Conservation (phyloP, 2,113 vertebrate genomes). For the Toxostoma redivivum region DNA sequence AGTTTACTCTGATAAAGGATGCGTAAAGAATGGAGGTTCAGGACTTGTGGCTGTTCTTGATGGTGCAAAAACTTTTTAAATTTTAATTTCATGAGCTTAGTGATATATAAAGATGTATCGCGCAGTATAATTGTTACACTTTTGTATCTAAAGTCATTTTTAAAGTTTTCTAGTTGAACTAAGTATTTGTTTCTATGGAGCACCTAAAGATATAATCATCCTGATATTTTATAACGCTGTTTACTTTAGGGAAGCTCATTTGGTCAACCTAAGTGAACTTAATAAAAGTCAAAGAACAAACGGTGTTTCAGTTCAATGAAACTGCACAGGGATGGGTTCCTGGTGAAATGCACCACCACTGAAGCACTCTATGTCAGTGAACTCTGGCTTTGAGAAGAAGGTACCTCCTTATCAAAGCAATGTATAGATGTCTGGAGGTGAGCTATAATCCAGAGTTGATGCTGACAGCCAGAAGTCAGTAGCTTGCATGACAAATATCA, state of each 20-base stretch:
- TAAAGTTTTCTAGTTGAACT: slow-evolving; percentile 71
- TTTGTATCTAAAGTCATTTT: slow-evolving; percentile 71
- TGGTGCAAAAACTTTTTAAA: slow-evolving; percentile 55
- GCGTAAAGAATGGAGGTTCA: slow-evolving; percentile 54
- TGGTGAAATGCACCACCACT: not conserved
- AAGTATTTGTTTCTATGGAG: slow-evolving; percentile 67
- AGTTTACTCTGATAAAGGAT: slow-evolving; percentile 71
- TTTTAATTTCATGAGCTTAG: slow-evolving; percentile 61
- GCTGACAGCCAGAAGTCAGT: not conserved
- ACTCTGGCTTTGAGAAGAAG: not conserved
- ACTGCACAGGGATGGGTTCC: not conserved
- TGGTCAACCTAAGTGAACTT: slow-evolving; percentile 66
- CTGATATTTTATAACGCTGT: slow-evolving; percentile 60
- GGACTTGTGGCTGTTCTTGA: slow-evolving; percentile 56
- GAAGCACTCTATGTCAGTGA: not conserved
- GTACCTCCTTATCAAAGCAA: not conserved
- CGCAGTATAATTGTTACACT: slow-evolving; percentile 66
- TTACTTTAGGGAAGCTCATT: slow-evolving; percentile 65
- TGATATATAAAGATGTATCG: slow-evolving; percentile 62
- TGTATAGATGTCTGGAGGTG: not conserved
- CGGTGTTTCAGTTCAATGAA: slow-evolving; percentile 37
- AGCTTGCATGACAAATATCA: not conserved
- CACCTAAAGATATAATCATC: slow-evolving; percentile 58
- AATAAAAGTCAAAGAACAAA: slow-evolving; percentile 71
- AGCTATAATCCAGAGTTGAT: not conserved